These are phyloP conservation scores for Agelaius phoeniceus DNA, from an alignment of 2,113 vertebrate genomes.

Conservation along the genomic window DNA sequence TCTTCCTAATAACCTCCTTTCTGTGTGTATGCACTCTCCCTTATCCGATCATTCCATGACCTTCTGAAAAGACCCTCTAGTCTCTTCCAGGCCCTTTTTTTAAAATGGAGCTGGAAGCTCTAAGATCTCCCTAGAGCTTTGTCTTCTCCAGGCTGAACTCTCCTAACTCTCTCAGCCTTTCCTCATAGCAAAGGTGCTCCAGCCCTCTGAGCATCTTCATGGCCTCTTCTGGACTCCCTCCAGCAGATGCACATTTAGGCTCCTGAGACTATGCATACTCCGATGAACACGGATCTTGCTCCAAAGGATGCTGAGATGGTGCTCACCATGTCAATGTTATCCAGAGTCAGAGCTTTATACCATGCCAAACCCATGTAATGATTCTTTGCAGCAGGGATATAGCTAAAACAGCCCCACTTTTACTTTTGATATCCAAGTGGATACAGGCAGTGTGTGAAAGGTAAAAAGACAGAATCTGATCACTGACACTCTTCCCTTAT, in stretches of 20 bases:
- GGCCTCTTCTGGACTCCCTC: not conserved
- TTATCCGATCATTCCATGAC: not conserved
- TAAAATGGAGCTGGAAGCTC: not conserved
- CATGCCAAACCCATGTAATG: accelerated
- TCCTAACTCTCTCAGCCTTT: not conserved
- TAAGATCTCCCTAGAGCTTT: not conserved
- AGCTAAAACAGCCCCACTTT: not conserved
- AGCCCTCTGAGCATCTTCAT: not conserved
- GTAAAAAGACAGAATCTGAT: not conserved
- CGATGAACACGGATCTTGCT: accelerated
- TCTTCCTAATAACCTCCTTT: not conserved
- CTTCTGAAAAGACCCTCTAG: not conserved
- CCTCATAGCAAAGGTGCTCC: not conserved
- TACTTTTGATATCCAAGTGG: not conserved
- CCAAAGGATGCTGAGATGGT: not conserved
- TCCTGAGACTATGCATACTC: accelerated
- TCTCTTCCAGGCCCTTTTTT: not conserved
- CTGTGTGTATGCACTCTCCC: not conserved
- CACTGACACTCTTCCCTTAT: not conserved
- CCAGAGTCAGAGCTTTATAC: not conserved
- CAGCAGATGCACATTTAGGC: no score
- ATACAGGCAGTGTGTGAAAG: not conserved
- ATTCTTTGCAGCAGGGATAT: not conserved
- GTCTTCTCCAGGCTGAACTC: not conserved
- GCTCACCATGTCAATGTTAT: not conserved